Evolutionary conservation across 2,797 vertebrate species (phyloP), one percentile per base, ranked within the genome.

Genomic region (Aeoliscus strigatus): DNA sequence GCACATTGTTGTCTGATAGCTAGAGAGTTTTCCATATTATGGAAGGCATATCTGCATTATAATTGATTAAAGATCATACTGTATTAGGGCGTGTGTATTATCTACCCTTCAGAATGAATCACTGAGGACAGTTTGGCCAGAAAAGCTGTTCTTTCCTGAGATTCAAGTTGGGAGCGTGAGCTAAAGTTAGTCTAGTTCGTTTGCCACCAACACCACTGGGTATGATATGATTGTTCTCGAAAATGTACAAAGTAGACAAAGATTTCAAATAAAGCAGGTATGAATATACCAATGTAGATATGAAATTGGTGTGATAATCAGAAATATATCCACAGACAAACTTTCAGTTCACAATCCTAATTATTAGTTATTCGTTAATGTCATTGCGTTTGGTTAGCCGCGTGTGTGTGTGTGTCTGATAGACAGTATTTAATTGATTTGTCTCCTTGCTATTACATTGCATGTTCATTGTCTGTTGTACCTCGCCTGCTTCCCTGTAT

Each of bases 291-390:
- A 4, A 3, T 30, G 28, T 13, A 21, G 6, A 7, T 42, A 28
- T 39, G 17, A 5, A 34, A 4, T 27, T 25, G 10, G 27, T 44
- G 0, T 32, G 23, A 8, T 6, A 6, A 1, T 44, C 16, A 46
- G 46, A 45, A 10, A n/a, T 23, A 42, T 3, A 39, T 31, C 11
- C 51, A 46, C 24, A 64, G 66, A 67, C 64, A 41, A 61, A 71
- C 63, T 51, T 74, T 66, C 17, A 62, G 71, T 71, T 79, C 68
- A 77, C 66, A 52, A 46, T 74, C 75, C 66, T 61, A 25, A 25
- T 2, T 8, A 25, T 4, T 23, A 4, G n/a, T n/a, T n/a, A n/a
- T n/a, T n/a, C n/a, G n/a, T n/a, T n/a, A n/a, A n/a, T n/a, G n/a
- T n/a, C n/a, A n/a, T n/a, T n/a, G n/a, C n/a, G n/a, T n/a, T n/a